Evolutionary conservation across 1,140 invertebrate genomes (phyloP).

Genomic region (Thalassaphorura encarpata): DNA sequence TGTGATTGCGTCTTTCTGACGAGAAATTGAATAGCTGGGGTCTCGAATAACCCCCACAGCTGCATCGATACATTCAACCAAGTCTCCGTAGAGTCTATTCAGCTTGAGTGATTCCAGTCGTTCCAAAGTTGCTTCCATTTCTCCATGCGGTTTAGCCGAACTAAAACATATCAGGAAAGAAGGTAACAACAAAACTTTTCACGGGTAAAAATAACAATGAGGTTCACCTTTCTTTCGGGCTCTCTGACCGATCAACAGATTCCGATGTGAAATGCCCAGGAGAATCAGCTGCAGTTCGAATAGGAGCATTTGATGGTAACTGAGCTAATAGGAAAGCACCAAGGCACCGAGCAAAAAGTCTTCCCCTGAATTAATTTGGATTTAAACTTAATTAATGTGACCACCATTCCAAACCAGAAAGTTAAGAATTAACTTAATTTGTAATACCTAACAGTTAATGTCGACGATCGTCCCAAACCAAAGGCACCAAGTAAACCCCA

Average conservation of each 20-base stretch:
- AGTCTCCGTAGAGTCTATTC: conserved; percentile 17
- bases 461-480: conserved; percentile 49
- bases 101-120: conserved; percentile 23
- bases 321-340: conserved; percentile 22
- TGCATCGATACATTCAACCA: conserved; percentile 19
- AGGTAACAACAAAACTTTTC: background rate
- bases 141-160: conserved; percentile 18
- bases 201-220: background rate
- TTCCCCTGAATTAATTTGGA: conserved; percentile 13
- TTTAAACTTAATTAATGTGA: background rate
- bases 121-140: conserved; percentile 14
- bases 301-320: conserved; percentile 18
- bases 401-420: too few species aligned
- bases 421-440: too few species aligned
- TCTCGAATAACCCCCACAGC: conserved; percentile 14
- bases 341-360: conserved; percentile 25
- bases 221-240: background rate
- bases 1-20: conserved; percentile 9
- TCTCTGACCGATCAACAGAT: background rate
- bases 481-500: conserved; percentile 54
- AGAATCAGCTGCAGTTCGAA: conserved; percentile 7
- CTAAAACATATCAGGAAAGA: background rate
- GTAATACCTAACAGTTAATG: conserved; percentile 45
- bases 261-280: conserved; percentile 1
- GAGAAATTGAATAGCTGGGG: conserved; percentile 9